A percentile compares a stretch with the other conserved stretches of the same genome.
Evolutionary conservation across 1,140 invertebrate genomes (phyloP).

Genomic region (Anastrepha obliqua): DNA sequence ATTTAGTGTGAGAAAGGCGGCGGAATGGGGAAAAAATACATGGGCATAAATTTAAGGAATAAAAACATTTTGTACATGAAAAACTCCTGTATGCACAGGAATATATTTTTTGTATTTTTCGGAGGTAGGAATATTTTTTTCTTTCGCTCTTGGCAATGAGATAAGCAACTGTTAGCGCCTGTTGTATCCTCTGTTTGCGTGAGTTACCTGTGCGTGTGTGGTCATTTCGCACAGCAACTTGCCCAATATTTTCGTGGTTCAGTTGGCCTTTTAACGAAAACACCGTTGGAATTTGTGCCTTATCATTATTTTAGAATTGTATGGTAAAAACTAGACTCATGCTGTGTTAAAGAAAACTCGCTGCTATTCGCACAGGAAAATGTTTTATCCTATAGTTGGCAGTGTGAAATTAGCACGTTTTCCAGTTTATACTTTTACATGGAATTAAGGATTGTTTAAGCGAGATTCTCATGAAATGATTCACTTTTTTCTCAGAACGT

Average conservation of each 20-base stretch:
- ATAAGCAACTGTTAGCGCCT: conserved; percentile 44
- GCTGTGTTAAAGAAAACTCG: background rate
- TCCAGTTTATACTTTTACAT: no score
- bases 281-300: background rate
- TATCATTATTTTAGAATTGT: no score
- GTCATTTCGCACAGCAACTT: background rate
- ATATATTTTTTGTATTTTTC: background rate
- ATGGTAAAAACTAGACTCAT: background rate
- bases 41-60: background rate
- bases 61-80: conserved; percentile 10
- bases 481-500: no score
- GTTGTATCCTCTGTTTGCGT: background rate
- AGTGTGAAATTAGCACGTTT: no score
- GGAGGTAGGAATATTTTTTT: background rate
- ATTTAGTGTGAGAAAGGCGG: background rate
- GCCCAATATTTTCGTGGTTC: background rate
- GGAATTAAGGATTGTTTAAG: no score
- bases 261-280: background rate
- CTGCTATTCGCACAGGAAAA: no score
- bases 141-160: background rate
- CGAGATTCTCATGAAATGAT: no score
- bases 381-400: no score
- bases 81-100: background rate
- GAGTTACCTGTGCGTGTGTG: background rate
- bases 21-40: no score